A percentile compares a stretch with the other conserved stretches of the same genome.
Conservation (phyloP, 2,888 invertebrate genomes). For the Pachydiplax longipennis region DNA sequence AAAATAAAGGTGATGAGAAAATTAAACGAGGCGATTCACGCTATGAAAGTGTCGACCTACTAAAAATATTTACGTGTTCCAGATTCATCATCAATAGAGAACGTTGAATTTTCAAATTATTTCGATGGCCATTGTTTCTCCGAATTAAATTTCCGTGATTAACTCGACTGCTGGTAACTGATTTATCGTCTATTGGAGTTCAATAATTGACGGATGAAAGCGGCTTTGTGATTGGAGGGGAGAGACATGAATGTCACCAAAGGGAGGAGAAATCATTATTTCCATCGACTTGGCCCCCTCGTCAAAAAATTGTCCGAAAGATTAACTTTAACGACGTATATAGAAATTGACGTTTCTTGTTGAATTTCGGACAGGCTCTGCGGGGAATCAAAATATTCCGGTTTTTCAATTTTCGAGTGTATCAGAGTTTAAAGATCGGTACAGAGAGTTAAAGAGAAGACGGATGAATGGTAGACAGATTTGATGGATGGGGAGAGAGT, state of each 20-base stretch:
- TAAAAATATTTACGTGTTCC: no score
- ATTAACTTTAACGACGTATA: background rate
- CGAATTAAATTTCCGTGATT: no score
- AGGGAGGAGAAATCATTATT: background rate
- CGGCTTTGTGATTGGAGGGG: background rate
- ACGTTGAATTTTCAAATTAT: no score
- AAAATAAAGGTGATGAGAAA: no score
- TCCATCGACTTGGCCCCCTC: background rate
- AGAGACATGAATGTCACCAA: no score
- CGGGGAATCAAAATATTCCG: slow-evolving; percentile 5
- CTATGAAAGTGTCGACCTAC: no score
- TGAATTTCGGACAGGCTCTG: background rate
- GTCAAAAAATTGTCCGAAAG: background rate
- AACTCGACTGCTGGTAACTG: no score
- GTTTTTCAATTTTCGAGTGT: slow-evolving; percentile 7
- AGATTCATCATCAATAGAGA: no score
- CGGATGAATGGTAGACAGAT: slow-evolving; percentile 9
- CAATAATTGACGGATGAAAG: no score
- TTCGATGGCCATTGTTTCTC: no score
- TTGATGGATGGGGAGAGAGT: slow-evolving; percentile 5
- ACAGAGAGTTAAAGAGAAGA: background rate
- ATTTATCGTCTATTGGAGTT: no score
- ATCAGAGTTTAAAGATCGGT: slow-evolving; percentile 6
- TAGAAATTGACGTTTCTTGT: background rate
- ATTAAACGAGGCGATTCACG: no score